Evolutionary conservation across 2,797 vertebrate genomes (phyloP), one percentile per base, ranked within the genome.

Genomic region (Spea hammondii): DNA sequence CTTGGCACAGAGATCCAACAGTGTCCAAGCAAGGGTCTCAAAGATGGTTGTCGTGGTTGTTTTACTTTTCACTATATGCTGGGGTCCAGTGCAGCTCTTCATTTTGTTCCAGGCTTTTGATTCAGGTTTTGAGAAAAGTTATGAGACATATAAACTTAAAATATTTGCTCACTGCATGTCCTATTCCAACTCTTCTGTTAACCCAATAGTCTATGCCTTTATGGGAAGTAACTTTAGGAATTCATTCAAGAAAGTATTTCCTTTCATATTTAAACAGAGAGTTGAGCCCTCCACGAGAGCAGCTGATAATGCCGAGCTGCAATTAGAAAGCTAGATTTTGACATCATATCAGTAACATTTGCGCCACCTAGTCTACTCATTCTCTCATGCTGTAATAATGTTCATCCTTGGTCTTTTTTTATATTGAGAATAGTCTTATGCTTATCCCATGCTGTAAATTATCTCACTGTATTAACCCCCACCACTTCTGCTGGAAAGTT

Each of bases 121-220:
- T 76, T 86, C 89, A 13, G 72, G 68, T 14, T 79, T 88, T 45
- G 86, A 80, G 76, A 86, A 75, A 79, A 86, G 88, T 68, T 91
- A 90, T 12, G 62, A 86, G 55, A 86, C 89, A 0, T 93, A 92
- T 84, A 93, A 93, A 83, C 83, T 91, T 67, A 92, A 91, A 85
- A 93, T 92, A 53, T 93, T 90, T 91, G 92, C 91, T 49, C 91
- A 92, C 76, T 92, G 91, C 85, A 92, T 92, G 92, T 93, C 90
- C n/a, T 92, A 92, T 84, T 90, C 89, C 83, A 93, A 92, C 86
- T 93, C 92, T 17, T 91, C 90, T 4, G 70, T 92, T 72, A 92
- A 93, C 85, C 90, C 83, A 0, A 84, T 92, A 54, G 87, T 92
- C 68, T 92, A 93, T 44, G 89, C 90, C 65, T 93, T 93, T 83